Base-by-base conservation (phyloP, 2,888 invertebrate species). In the Teleiodes luculella region DNA sequence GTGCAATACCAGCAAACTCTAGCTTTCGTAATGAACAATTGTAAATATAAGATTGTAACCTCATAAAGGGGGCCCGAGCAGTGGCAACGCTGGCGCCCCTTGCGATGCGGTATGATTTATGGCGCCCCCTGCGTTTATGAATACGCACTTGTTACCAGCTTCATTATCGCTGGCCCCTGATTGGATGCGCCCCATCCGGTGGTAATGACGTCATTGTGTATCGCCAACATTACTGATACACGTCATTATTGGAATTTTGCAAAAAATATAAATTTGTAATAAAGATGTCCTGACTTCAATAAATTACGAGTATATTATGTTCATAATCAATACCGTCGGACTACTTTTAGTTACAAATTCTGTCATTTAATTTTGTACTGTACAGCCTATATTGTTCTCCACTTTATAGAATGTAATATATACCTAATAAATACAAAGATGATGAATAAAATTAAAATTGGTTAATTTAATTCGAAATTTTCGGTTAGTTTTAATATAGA, bases 81-180 rank as follows among this genome's bases (percentile, higher is more conserved):
- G 33, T n/a, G 10, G 5, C 10, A 10, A 2, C n/a, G n/a, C n/a
- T n/a, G 33, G 5, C 11, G 33, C 10, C 2, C 33, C 3, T 5
- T 28, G 28, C 68, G 66, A 57, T 43, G 64, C 69, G 68, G 71
- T 70, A 86, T 87, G 86, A 88, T 88, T 87, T 84, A 87, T 82
- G 68, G 68, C 77, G 74, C 85, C 86, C 86, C 83, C 82, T 75
- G 66, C 80, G 79, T 76, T 83, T 86, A 86, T 88, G 87, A 87
- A 86, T 85, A 83, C 83, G 66, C 78, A 86, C 87, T 89, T 89
- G 88, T 86, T 85, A 83, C 81, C 74, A 63, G 77, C 72, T 86
- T 87, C 85, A 88, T 88, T 89, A 88, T 83, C 80, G 74, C 77
- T 68, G 78, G 70, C 77, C 82, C 83, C 84, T 86, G 86, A 86